Evolutionary conservation across 1,140 invertebrate genomes (phyloP), one percentile per base, ranked within the genome.

Genomic region (Callitettix versicolor): DNA sequence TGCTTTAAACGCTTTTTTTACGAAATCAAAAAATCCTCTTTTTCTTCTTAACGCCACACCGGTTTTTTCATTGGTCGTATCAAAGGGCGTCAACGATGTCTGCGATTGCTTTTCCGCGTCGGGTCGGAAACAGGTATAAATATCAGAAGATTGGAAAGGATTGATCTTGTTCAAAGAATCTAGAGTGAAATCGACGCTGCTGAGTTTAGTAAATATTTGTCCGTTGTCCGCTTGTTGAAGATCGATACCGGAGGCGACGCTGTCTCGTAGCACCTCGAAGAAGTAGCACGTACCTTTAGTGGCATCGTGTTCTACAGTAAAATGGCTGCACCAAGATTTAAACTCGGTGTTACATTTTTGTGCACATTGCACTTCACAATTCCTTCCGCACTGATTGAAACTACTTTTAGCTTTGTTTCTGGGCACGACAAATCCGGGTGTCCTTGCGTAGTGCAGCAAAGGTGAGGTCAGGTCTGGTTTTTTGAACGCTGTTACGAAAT

Each of bases 41-140:
- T 57, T 53, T 14, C 34, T 15, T 46, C 40, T 38, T 11, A 44
- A 22, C 20, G 17, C 5, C 14, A n/a, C 5, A 14, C 6, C 22
- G 18, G 20, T 22, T 15, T 47, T 22, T 15, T 33, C 4, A 48
- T 3, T 33, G 17, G 15, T 30, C 1, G 9, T 20, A 30, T 55
- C 44, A 15, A 36, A 38, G 11, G 30, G 22, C 9, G 24, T 49
- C n/a, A 55, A 34, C 5, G 44, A 55, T 12, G 44, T 48, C 49
- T 49, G 43, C 20, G 54, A 33, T 22, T 44, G 14, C 7, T 44
- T 44, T 21, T 55, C 44, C 20, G 24, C 33, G 11, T 49, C 24
- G 7, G 18, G 17, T 18, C 22, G 18, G n/a, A 55, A 55, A 34
- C 54, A 55, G n/a, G 33, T 46, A n/a, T 22, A 54, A 43, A 54